Evolutionary conservation across 2,113 vertebrate genomes (phyloP).

Genomic region (Trogon surrucura): DNA sequence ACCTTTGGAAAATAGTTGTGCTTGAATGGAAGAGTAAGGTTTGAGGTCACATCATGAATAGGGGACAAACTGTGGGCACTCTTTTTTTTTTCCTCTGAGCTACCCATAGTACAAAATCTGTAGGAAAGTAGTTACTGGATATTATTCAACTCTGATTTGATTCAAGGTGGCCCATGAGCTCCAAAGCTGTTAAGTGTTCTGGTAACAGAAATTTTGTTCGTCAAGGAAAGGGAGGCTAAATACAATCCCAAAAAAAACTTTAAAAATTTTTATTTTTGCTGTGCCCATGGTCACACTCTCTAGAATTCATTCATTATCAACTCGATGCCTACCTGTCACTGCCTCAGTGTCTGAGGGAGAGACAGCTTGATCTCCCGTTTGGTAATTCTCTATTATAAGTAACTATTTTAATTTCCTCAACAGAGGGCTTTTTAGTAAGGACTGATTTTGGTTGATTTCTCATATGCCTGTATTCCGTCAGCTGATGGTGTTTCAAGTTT

Average conservation of each 20-base stretch:
- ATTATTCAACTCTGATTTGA: background rate
- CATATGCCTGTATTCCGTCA: background rate
- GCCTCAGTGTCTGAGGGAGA: rapidly evolving
- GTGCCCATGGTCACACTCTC: background rate
- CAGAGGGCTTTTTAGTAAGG: background rate
- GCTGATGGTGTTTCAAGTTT: background rate
- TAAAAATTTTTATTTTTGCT: background rate
- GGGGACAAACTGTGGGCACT: rapidly evolving
- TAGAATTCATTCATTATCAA: background rate
- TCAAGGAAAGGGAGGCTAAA: background rate
- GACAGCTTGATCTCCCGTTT: background rate
- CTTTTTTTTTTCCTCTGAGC: background rate
- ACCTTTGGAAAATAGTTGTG: background rate
- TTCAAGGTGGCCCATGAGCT: background rate
- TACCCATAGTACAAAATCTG: background rate
- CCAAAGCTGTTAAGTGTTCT: background rate
- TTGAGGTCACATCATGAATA: background rate
- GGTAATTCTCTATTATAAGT: background rate
- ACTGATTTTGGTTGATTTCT: background rate
- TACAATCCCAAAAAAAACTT: background rate
- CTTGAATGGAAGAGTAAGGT: background rate
- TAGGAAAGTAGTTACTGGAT: background rate
- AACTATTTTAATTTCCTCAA: background rate
- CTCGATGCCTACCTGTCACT: background rate
- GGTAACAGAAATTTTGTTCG: background rate